Evolutionary conservation across 2,888 invertebrate genomes (phyloP).

Genomic region (Scaptomyza cyrtandrae): DNA sequence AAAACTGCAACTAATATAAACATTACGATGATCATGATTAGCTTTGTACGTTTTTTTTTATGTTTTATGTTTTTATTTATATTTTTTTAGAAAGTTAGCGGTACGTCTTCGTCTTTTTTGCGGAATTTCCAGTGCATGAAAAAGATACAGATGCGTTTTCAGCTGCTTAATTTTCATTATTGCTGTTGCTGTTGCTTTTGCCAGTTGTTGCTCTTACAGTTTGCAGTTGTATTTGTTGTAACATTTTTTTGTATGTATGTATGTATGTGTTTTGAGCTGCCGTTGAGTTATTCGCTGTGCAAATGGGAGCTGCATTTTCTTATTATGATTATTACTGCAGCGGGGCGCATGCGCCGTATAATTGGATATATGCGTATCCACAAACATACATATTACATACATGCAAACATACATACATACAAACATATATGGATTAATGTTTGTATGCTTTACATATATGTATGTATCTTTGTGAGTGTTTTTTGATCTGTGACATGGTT

Average conservation of each 20-base stretch:
- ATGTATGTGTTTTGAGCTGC: constrained; percentile 56
- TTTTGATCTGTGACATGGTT: constrained; percentile 41
- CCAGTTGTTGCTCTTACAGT: constrained; percentile 16
- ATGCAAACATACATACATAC: background rate
- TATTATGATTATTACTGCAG: constrained; percentile 41
- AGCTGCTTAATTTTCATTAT: constrained; percentile 62
- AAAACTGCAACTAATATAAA: constrained; percentile 43
- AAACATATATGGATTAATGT: background rate
- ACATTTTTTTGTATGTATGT: constrained; percentile 35
- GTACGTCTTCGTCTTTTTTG: constrained; percentile 58
- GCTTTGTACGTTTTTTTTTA: constrained; percentile 50
- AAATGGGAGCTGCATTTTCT: constrained; percentile 66
- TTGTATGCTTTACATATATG: constrained; percentile 15
- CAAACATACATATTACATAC: background rate
- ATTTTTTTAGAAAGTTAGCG: constrained; percentile 77
- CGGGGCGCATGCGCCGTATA: constrained; percentile 71
- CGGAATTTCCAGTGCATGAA: constrained; percentile 83
- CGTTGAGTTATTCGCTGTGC: constrained; percentile 75
- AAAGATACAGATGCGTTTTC: constrained; percentile 78
- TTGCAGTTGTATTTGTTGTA: constrained; percentile 17
- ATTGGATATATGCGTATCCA: constrained; percentile 56
- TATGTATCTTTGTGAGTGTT: background rate
- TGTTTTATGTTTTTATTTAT: constrained; percentile 31
- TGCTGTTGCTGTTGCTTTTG: constrained; percentile 22
- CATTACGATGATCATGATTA: constrained; percentile 65